Conservation (phyloP, 2,113 vertebrate genomes). For the Thymallus thymallus region DNA sequence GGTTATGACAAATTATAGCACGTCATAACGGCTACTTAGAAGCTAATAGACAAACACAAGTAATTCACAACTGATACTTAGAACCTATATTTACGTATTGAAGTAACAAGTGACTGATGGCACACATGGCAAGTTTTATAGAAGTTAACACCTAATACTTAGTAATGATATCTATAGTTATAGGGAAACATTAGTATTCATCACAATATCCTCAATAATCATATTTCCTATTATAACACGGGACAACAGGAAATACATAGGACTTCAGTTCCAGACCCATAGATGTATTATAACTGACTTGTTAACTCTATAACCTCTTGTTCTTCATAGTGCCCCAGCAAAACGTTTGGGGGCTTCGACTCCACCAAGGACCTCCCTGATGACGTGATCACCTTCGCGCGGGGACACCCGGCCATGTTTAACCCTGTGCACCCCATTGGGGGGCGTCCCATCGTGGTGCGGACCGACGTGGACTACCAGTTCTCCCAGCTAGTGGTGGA, state of each 20-base stretch:
- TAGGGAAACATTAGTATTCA: no score
- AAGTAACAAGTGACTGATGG: no score
- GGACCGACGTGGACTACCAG: constrained; percentile 93
- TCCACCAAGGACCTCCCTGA: constrained; percentile 97
- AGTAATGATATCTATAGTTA: no score
- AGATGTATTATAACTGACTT: not conserved
- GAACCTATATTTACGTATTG: no score
- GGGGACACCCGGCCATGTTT: constrained; percentile 96
- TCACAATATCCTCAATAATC: no score
- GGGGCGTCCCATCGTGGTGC: constrained; percentile 91
- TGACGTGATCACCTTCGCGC: constrained; percentile 95
- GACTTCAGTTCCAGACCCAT: no score
- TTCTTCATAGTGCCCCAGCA: constrained; percentile 89
- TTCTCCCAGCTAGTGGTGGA: constrained; percentile 98
- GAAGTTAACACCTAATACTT: no score
- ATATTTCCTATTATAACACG: no score
- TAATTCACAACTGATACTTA: not conserved
- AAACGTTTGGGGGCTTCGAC: constrained; percentile 96
- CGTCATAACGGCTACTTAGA: not conserved
- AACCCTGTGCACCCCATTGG: constrained; percentile 92
- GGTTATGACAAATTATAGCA: not conserved
- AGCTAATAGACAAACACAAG: not conserved
- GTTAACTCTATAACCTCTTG: not conserved
- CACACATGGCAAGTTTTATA: no score
- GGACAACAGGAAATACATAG: no score